Evolutionary conservation across 2,113 vertebrate species (phyloP), one percentile per base, ranked within the genome.

Genomic region (Chamaea fasciata): DNA sequence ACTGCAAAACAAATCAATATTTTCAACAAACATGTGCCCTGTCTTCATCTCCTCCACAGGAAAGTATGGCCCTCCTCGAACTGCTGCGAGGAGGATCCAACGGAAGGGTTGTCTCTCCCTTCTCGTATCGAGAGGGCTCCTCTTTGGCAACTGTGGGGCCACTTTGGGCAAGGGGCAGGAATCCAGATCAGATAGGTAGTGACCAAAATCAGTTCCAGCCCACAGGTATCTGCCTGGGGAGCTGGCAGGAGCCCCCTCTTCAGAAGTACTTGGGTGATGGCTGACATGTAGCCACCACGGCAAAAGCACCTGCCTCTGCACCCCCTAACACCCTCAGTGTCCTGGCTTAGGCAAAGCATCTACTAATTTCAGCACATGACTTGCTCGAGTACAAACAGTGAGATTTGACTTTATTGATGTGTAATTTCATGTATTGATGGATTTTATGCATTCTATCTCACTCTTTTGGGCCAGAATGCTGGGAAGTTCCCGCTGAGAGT

Each of bases 21-120:
- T 96, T 97, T 96, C 89, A 92, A 95, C 31, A 75, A 53, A 87
- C 42, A 93, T 92, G 41, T 82, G 39, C 28, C 89, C 79, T 93
- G 11, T 95, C 85, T 92, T 88, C 65, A 69, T 47, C 1, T n/a
- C 41, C 49, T 82, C 74, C 47, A 13, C 47, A 21, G 76, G 26
- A 57, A 89, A 97, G 52, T 78, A 53, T 0, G 1, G 27, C 37
- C 77, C 63, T 90, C 35, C 75, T 90, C 4, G 0, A 57, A 28
- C 74, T 49, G 74, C 60, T 42, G 76, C 0, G 1, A 95, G 69
- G 39, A 84, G 33, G 28, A 80, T 19, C 55, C 27, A 24, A 23
- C 4, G 18, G n/a, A 31, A 82, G 23, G 13, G 26, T 2, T 73
- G 52, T 78, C 44, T 65, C 46, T 69, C 35, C 39, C 77, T 83